Evolutionary conservation across 2,797 vertebrate genomes (phyloP).

Genomic region (Capromys pilorides): DNA sequence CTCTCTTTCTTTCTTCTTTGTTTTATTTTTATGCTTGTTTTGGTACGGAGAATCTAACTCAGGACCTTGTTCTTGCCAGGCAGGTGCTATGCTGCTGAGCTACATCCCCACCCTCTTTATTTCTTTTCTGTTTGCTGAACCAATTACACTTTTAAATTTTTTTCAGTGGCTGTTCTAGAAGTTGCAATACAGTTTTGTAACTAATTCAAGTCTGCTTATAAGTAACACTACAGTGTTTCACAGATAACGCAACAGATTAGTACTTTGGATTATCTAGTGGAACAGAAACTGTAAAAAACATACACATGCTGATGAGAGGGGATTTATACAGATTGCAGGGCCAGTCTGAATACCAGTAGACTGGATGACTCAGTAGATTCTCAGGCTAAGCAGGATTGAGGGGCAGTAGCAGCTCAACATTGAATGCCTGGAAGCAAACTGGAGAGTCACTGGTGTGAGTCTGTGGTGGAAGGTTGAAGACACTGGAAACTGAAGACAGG

Average conservation of each 20-base stretch:
- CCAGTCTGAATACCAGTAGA: neutral
- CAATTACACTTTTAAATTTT: neutral
- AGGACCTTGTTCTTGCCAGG: too few relatives aligned
- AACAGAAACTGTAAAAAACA: neutral
- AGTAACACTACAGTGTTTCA: neutral
- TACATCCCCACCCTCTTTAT: neutral
- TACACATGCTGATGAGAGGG: neutral
- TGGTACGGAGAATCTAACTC: too few relatives aligned
- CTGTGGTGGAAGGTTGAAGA: neutral
- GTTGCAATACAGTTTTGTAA: neutral
- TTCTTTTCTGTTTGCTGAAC: neutral
- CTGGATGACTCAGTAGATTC: neutral
- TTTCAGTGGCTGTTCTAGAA: neutral
- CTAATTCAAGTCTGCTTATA: neutral
- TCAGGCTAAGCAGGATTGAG: neutral
- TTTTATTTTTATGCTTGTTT: too few relatives aligned
- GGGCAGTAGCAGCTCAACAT: neutral
- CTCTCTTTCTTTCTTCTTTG: too few relatives aligned
- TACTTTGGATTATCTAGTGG: neutral
- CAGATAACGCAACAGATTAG: too few relatives aligned
- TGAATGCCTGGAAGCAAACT: neutral
- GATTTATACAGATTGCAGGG: too few relatives aligned
- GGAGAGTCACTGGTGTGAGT: neutral
- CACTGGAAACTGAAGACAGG: neutral
- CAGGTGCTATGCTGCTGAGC: too few relatives aligned